A percentile compares a stretch with the other conserved stretches of the same genome.
Conservation (phyloP, 2,888 invertebrate genomes). For the Tethea ocularis region DNA sequence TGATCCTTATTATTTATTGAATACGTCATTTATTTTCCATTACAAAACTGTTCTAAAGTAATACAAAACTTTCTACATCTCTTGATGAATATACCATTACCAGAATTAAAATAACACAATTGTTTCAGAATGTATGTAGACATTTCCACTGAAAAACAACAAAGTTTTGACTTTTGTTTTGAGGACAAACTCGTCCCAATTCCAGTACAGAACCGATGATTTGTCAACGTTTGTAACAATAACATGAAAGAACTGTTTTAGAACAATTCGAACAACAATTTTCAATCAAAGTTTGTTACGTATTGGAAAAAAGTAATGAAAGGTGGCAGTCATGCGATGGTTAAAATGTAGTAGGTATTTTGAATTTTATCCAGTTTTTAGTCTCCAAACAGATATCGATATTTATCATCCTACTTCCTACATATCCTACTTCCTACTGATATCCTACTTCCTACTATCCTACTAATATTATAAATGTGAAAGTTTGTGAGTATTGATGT, state of each 20-base stretch:
- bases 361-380: background rate
- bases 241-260: slow-evolving; percentile 35
- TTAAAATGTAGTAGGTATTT: background rate
- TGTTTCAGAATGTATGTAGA: background rate
- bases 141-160: background rate
- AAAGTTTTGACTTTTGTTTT: background rate
- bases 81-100: too few relatives aligned
- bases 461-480: too few relatives aligned
- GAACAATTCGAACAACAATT: slow-evolving; percentile 45
- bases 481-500: too few relatives aligned
- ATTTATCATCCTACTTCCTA: too few relatives aligned
- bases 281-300: slow-evolving; percentile 48
- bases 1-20: too few relatives aligned
- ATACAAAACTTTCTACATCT: too few relatives aligned
- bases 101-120: too few relatives aligned
- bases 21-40: too few relatives aligned
- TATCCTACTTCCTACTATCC: too few relatives aligned
- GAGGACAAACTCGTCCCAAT: background rate
- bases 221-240: slow-evolving; percentile 35
- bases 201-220: slow-evolving; percentile 17
- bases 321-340: slow-evolving; percentile 15
- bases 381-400: background rate
- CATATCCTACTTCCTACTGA: too few relatives aligned
- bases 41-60: too few relatives aligned
- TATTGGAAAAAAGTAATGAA: slow-evolving; percentile 48